Conservation (phyloP, 2,113 vertebrate species). For the Monopterus albus region DNA sequence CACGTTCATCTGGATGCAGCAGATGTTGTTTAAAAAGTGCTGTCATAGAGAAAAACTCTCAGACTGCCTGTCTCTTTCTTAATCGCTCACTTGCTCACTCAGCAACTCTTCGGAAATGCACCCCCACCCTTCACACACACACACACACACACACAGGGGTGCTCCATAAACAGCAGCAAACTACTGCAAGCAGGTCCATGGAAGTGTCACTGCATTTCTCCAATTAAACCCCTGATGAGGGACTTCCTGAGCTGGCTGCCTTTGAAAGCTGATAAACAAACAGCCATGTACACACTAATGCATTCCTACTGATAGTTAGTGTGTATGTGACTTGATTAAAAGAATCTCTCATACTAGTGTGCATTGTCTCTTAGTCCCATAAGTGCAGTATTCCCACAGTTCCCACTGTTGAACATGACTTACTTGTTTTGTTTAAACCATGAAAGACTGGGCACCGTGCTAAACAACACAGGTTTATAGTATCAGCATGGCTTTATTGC, state of each 20-base stretch:
- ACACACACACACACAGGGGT: slow-evolving; percentile 10
- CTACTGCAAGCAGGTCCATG: slow-evolving; percentile 49
- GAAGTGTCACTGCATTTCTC: slow-evolving; percentile 46
- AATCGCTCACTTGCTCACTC: slow-evolving; percentile 63
- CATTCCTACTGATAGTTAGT: slow-evolving; percentile 28
- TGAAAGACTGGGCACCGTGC: not conserved
- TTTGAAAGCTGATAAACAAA: slow-evolving; percentile 38
- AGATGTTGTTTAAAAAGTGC: slow-evolving; percentile 17
- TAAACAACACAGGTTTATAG: too few relatives aligned
- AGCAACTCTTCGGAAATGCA: slow-evolving; percentile 57
- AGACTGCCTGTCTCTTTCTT: slow-evolving; percentile 45
- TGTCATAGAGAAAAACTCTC: slow-evolving; percentile 37
- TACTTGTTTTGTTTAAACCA: not conserved
- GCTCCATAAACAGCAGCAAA: slow-evolving; percentile 51
- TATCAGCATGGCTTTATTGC: not conserved
- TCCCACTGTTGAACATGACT: not conserved
- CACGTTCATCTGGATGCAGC: slow-evolving; percentile 43
- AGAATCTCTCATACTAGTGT: slow-evolving; percentile 39
- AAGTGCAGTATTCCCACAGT: not conserved
- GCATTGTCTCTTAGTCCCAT: slow-evolving; percentile 16
- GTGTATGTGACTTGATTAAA: slow-evolving; percentile 43
- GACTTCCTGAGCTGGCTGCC: slow-evolving; percentile 36
- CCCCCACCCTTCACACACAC: not conserved
- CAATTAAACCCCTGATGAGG: slow-evolving; percentile 61
- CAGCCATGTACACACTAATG: not conserved